phyloP scores from a whole-genome alignment of 2,797 vertebrate species.

The Gymnocypris eckloni region DNA sequence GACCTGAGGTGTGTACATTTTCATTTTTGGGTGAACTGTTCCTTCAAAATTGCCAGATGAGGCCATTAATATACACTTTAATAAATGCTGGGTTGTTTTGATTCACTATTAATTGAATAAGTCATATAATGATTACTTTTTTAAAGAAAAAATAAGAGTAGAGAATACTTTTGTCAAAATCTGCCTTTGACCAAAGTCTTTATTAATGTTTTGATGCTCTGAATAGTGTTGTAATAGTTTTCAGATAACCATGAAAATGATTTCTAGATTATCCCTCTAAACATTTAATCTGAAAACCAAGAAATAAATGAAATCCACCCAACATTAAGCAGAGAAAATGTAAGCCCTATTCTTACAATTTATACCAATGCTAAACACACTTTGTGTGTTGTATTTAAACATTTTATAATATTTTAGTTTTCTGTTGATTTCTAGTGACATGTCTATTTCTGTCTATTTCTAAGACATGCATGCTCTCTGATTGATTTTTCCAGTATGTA shows the following conservation, averaged over 20 bases:
- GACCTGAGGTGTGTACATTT: not conserved
- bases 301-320: not conserved
- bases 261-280: not conserved
- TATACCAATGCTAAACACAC: not conserved
- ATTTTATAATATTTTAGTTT: not conserved
- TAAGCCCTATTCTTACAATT: not conserved
- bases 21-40: not conserved
- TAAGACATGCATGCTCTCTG: constrained; percentile 28
- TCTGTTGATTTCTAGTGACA: not conserved
- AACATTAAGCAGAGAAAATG: not conserved
- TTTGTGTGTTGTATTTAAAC: not conserved
- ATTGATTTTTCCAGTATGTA: constrained; percentile 30
- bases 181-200: not conserved
- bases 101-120: not conserved
- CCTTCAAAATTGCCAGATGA: not conserved
- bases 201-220: not conserved
- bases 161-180: not conserved
- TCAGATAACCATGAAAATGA: not conserved
- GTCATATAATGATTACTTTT: not conserved
- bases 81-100: too few relatives aligned
- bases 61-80: not conserved
- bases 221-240: not conserved
- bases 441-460: too few relatives aligned
- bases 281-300: not conserved
- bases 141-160: not conserved